Evolutionary conservation across 2,797 vertebrate species (phyloP).

Genomic region (Hapalemur alaotrensis): DNA sequence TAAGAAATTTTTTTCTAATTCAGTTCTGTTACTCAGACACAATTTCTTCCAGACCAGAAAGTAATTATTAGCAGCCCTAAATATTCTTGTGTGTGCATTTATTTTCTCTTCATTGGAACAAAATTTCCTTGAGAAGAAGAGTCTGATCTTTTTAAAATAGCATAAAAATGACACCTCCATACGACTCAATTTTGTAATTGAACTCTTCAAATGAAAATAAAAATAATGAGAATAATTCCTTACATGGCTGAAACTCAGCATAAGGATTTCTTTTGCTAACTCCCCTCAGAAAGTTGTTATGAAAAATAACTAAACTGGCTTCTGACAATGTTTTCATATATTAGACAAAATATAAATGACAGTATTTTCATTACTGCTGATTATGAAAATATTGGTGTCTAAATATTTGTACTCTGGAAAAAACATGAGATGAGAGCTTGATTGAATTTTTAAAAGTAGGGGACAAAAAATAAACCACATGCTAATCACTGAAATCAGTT

Average conservation of each 20-base stretch:
- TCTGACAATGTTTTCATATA: conserved; percentile 62
- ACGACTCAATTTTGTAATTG: conserved; percentile 39
- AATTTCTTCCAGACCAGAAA: conserved; percentile 16
- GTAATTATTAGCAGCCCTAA: background rate
- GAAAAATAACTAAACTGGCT: conserved; percentile 58
- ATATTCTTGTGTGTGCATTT: background rate
- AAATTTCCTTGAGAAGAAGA: conserved; percentile 49
- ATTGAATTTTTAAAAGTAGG: conserved; percentile 4
- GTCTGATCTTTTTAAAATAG: conserved; percentile 9
- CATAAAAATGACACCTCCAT: conserved; percentile 11
- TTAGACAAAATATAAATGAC: conserved; percentile 67
- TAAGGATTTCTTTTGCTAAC: conserved; percentile 42
- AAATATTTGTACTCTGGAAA: conserved; percentile 68
- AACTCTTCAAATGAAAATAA: conserved; percentile 51
- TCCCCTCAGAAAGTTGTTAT: conserved; percentile 5
- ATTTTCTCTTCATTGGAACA: conserved; percentile 47
- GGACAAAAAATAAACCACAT: conserved; percentile 34
- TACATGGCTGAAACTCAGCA: background rate
- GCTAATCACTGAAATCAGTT: conserved; percentile 19
- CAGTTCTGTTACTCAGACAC: background rate
- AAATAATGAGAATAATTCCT: conserved; percentile 39
- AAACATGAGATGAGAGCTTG: conserved; percentile 43
- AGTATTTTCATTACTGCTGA: conserved; percentile 64
- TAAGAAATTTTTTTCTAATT: background rate
- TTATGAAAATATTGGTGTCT: conserved; percentile 69